A percentile compares a stretch with the other conserved stretches of the same genome.
Conservation (phyloP, 1,140 invertebrate genomes). For the Leptoteleia sp. region DNA sequence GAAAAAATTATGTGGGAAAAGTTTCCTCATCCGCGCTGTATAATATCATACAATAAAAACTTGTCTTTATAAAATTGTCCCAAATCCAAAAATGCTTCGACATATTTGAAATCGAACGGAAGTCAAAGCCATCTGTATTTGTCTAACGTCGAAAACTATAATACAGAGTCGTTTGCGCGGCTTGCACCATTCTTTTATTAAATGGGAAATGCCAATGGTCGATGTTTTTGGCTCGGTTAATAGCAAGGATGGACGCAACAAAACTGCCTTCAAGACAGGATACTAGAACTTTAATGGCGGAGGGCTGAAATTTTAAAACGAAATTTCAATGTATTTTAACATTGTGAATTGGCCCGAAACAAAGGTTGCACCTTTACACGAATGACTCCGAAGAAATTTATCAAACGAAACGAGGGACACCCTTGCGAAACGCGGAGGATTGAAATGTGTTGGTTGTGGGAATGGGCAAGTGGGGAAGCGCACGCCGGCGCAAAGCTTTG, state of each 20-base stretch:
- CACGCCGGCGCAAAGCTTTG: constrained; percentile 76
- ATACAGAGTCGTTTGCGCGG: constrained; percentile 1
- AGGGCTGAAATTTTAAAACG: constrained; percentile 1
- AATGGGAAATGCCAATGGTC: constrained; percentile 42
- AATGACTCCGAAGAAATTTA: too few species aligned
- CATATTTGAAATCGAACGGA: not conserved
- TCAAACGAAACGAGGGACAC: too few species aligned
- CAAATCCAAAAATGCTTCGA: too few species aligned
- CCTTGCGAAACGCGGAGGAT: too few species aligned
- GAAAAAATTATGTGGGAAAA: too few species aligned
- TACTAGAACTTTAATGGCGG: constrained; percentile 56
- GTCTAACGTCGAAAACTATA: constrained; percentile 25
- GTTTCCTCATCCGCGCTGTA: too few species aligned
- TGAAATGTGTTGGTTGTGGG: too few species aligned
- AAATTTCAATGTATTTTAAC: not conserved
- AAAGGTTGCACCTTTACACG: too few species aligned
- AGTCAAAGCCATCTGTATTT: constrained; percentile 50
- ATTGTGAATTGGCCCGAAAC: not conserved
- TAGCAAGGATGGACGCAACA: constrained; percentile 56
- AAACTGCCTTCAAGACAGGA: constrained; percentile 32
- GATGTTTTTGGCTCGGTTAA: constrained; percentile 57
- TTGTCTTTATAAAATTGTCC: too few species aligned
- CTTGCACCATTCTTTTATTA: constrained; percentile 50
- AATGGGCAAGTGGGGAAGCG: not conserved
- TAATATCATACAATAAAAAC: too few species aligned